phyloP scores from a whole-genome alignment of 2,888 invertebrate genomes.

The Philhelius pedissequus region DNA sequence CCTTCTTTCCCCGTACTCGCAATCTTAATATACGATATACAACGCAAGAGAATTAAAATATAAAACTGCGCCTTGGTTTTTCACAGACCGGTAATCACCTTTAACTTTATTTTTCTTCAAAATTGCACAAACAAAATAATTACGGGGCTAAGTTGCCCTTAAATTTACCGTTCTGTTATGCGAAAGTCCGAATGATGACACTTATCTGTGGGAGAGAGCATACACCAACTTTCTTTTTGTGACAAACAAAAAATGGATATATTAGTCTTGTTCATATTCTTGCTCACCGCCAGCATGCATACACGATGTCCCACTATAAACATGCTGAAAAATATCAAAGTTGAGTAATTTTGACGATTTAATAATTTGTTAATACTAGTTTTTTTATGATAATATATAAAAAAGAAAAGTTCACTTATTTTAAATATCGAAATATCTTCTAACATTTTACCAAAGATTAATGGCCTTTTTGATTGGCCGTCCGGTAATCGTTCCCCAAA shows the following conservation, averaged over 20 bases:
- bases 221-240: not conserved
- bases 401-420: no score
- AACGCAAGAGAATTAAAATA: not conserved
- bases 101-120: not conserved
- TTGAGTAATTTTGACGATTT: no score
- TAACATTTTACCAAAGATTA: no score
- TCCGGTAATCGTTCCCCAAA: no score
- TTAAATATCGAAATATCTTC: no score
- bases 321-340: no score
- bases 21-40: not conserved
- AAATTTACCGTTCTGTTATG: conserved; percentile 18
- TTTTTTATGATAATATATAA: no score
- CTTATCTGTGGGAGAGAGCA: no score
- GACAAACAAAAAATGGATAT: conserved; percentile 8
- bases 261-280: not conserved
- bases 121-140: conserved; percentile 12
- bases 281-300: no score
- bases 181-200: not conserved
- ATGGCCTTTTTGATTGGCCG: no score
- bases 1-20: not conserved
- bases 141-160: conserved; percentile 12
- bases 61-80: not conserved
- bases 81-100: conserved; percentile 1
- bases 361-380: no score
- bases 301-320: no score